These are phyloP conservation scores for Agrotis puta DNA, from an alignment of 2,888 invertebrate genomes.

Conservation along the genomic window DNA sequence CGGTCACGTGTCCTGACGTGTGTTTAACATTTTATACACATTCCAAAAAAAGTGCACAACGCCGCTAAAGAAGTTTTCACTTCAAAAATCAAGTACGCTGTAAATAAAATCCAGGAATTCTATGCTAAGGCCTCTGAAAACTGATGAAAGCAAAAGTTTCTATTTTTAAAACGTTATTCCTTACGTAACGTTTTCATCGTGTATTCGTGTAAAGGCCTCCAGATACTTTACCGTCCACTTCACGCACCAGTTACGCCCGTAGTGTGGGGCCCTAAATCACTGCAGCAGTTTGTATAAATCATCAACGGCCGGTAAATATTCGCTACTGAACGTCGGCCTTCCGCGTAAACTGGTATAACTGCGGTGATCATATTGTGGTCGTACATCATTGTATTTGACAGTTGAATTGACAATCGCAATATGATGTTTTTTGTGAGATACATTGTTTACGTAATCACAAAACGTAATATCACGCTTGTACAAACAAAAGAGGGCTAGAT, in stretches of 20 bases:
- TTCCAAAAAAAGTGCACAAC: too few species aligned
- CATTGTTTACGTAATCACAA: too few species aligned
- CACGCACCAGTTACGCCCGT: constrained; percentile 47
- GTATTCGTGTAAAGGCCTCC: constrained; percentile 2
- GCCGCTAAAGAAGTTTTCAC: too few species aligned
- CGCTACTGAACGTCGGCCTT: constrained; percentile 24
- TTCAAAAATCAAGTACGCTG: too few species aligned
- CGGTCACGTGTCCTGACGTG: too few species aligned
- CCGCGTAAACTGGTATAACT: constrained; percentile 34
- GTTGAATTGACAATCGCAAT: background rate
- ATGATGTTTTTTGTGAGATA: background rate
- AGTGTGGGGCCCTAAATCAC: constrained; percentile 46
- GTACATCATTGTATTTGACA: constrained; percentile 37
- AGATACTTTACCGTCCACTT: constrained; percentile 47
- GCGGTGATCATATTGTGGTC: constrained; percentile 17
- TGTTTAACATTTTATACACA: too few species aligned
- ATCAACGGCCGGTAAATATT: constrained; percentile 55
- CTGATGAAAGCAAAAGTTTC: too few species aligned
- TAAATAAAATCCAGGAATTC: too few species aligned
- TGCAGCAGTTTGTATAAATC: constrained; percentile 57
- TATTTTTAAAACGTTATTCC: too few species aligned
- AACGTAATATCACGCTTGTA: too few species aligned
- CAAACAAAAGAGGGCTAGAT: too few species aligned
- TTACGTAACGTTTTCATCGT: background rate
- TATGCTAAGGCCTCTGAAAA: too few species aligned